Conservation (phyloP, 2,888 invertebrate genomes). For the Piscicola geometra region DNA sequence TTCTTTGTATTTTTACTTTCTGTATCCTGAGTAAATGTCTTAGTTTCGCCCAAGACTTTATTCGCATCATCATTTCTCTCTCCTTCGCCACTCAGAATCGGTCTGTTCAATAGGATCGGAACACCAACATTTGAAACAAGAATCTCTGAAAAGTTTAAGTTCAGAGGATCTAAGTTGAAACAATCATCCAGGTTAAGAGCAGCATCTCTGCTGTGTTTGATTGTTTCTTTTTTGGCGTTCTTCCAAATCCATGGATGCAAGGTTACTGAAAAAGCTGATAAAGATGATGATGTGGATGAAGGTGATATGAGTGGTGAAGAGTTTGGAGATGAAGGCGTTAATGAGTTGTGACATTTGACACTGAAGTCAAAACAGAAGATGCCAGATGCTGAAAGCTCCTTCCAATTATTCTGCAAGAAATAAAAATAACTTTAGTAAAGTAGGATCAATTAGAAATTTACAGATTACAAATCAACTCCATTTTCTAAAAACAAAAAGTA, state of each 20-base stretch:
- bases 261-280: background rate
- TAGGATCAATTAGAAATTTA: too few species aligned
- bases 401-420: conserved; percentile 22
- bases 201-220: too few species aligned
- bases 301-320: too few species aligned
- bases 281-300: background rate
- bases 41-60: too few species aligned
- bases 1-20: too few species aligned
- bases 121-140: background rate
- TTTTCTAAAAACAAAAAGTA: background rate
- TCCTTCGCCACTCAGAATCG: background rate
- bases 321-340: background rate
- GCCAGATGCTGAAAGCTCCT: conserved; percentile 25
- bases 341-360: background rate
- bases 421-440: too few species aligned
- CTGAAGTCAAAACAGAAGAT: conserved; percentile 19
- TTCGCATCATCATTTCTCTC: too few species aligned
- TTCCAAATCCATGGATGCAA: conserved; percentile 26
- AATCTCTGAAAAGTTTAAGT: background rate
- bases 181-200: background rate
- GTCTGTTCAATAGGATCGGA: background rate
- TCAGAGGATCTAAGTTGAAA: conserved; percentile 2
- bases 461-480: too few species aligned
- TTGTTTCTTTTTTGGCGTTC: background rate
- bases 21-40: too few species aligned